Conservation (phyloP, 2,888 invertebrate species). For the Chromoteleia sp. region DNA sequence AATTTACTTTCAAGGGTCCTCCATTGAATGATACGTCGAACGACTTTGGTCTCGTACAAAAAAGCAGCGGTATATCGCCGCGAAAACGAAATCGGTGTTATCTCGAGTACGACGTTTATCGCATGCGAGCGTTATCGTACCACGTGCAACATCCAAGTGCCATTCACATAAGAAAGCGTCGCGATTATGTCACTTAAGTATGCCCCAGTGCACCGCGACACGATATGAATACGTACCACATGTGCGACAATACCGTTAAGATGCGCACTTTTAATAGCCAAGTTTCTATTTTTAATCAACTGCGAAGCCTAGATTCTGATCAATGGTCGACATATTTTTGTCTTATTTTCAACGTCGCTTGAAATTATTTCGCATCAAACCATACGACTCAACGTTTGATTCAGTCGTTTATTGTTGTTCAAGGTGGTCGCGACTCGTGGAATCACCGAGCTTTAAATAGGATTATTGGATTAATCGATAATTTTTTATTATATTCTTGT, state of each 20-base stretch:
- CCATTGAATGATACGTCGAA: conserved; percentile 22
- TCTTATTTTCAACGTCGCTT: too few relatives aligned
- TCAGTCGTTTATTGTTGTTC: too few relatives aligned
- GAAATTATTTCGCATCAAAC: too few relatives aligned
- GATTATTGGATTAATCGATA: too few relatives aligned
- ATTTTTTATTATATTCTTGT: too few relatives aligned
- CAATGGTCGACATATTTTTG: not conserved
- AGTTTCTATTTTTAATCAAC: conserved; percentile 48
- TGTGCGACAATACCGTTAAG: conserved; percentile 27
- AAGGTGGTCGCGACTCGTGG: too few relatives aligned
- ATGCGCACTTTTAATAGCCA: conserved; percentile 24
- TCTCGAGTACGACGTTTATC: conserved; percentile 39
- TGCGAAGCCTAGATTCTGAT: conserved; percentile 16
- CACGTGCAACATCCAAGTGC: conserved; percentile 55
- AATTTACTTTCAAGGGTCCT: conserved; percentile 42
- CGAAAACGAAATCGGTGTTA: conserved; percentile 58
- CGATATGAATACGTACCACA: conserved; percentile 50
- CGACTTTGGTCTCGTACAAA: conserved; percentile 44
- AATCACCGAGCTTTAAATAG: too few relatives aligned
- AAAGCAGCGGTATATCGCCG: conserved; percentile 11
- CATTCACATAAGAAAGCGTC: conserved; percentile 64
- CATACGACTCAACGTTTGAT: too few relatives aligned
- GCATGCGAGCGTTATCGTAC: conserved; percentile 46
- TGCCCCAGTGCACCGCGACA: conserved; percentile 34
- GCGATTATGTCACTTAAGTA: conserved; percentile 63